Evolutionary conservation across 2,888 invertebrate species (phyloP), one percentile per base, ranked within the genome.

Genomic region (Athrips mouffetella): DNA sequence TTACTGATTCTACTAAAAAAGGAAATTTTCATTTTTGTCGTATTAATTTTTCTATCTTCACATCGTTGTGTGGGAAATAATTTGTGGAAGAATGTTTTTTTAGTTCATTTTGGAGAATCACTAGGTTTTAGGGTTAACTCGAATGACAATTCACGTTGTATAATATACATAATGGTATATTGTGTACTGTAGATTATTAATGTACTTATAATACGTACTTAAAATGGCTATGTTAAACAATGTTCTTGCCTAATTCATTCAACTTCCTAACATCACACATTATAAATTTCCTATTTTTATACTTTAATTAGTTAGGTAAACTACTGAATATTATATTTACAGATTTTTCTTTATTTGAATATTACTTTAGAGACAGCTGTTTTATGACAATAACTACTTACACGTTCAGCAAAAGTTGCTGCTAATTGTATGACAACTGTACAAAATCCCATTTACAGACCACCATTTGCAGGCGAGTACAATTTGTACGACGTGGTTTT

Each of bases 221-320:
- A 53, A 62, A 49, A 60, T 67, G 69, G 70, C 65, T 70, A 69
- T 70, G 71, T 67, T 66, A 63, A 66, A 70, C 55, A 53, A 66
- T 65, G 68, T 67, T 76, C 78, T 79, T 77, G 78, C 78, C 80
- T 76, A 66, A 67, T 67, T 61, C 62, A 60, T 59, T 56, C 60
- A 67, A 73, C 72, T 76, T 75, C 73, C 78, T 74, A 63, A 67
- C 67, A 71, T 71, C 68, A 73, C 67, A 73, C 68, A 71, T 65
- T 62, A 63, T 73, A 71, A 64, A 60, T 62, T 65, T 65, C 57
- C 59, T 72, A 70, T 65, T 63, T 42, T 63, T 62, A 59, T 67
- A 72, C 58, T 62, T 56, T 66, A 71, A 59, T 65, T 65, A 71
- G 60, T 65, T 65, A 67, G 67, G 63, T 70, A 61, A 70, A 72